Base-by-base conservation (phyloP, 1,140 invertebrate genomes). In the Drosophila baimaii region DNA sequence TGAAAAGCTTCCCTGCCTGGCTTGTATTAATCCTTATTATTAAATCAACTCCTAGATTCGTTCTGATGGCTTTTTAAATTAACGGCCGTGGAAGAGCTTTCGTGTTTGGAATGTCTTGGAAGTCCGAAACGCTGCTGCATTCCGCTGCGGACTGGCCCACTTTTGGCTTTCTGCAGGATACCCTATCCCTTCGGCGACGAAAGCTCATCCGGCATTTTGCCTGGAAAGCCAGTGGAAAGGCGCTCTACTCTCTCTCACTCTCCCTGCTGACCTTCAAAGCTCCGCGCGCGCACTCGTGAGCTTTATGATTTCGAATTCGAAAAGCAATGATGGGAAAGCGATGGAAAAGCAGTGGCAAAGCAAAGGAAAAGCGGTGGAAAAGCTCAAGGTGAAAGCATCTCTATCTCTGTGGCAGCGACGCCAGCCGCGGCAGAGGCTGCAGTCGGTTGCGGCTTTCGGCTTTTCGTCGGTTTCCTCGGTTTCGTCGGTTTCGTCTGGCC, bases 51-150 rank as follows among this genome's bases (percentile, higher is more conserved):
- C n/a, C n/a, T 27, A n/a, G n/a, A n/a, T 5, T n/a, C 15, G 8
- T 7, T 25, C 17, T n/a, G 19, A 58, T 29, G 15, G 12, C 19
- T 21, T 29, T 19, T 23, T 5, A 41, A 31, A 31, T 13, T 43
- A 31, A 37, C 23, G 37, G 33, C 35, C 21, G 9, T 71, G 44
- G 39, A 31, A 31, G 43, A 59, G 79, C 79, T 81, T 71, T 63
- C 23, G n/a, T 23, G 9, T 56, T 39, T 51, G 77, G 57, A 77
- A 69, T 23, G n/a, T 56, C 41, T 56, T 35, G 81, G 81, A 84
- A 84, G 37, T 58, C 77, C 81, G 81, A 84, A 84, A 80, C 46
- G 72, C 49, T 61, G 62, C 77, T 85, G 77, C 81, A 84, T 79
- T 72, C 62, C 27, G 49, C 56, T 82, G 73, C 66, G 66, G 62